Evolutionary conservation across 2,113 vertebrate genomes (phyloP), one percentile per base, ranked within the genome.

Genomic region (Kryptolebias marmoratus): DNA sequence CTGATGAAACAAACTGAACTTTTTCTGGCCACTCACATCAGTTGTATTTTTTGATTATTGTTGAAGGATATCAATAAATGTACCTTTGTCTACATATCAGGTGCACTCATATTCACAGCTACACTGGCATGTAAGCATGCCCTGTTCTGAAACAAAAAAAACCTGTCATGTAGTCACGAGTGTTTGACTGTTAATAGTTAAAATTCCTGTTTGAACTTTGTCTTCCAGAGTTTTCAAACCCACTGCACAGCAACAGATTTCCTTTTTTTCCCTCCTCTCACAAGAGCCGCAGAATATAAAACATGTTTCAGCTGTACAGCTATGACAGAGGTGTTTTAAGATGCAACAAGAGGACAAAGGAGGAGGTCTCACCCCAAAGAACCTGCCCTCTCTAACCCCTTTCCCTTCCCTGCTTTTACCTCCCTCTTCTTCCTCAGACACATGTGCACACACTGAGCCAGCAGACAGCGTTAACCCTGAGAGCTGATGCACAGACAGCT

Each of bases 261-360:
- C 5, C 39, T 42, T 5, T 42, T 10, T 42, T 10, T 7, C 39
- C 18, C 44, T 28, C 10, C n/a, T 27, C n/a, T 22, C 50, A n/a
- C n/a, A 1, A 52, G 18, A 87, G 28, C 0, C 0, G 11, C 71
- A 60, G 30, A 8, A 56, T n/a, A 65, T 53, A 22, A 70, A 63
- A 69, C 22, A 56, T n/a, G 50, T 53, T 28, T 16, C 49, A 5
- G 48, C 53, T 31, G 31, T 71, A 53, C 54, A 60, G 11, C 27
- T 56, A 84, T 2, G 72, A 79, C 90, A 92, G 89, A 92, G 91
- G 89, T 90, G 81, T 58, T 63, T 63, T n/a, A 55, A 78, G 80
- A 86, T 82, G 71, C 70, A 88, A 54, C 53, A n/a, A 64, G 60
- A 31, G 82, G 74, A 63, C 68, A 77, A 75, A 68, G 72, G 39